Evolutionary conservation across 2,888 invertebrate genomes (phyloP).

Genomic region (Villa cingulata): DNA sequence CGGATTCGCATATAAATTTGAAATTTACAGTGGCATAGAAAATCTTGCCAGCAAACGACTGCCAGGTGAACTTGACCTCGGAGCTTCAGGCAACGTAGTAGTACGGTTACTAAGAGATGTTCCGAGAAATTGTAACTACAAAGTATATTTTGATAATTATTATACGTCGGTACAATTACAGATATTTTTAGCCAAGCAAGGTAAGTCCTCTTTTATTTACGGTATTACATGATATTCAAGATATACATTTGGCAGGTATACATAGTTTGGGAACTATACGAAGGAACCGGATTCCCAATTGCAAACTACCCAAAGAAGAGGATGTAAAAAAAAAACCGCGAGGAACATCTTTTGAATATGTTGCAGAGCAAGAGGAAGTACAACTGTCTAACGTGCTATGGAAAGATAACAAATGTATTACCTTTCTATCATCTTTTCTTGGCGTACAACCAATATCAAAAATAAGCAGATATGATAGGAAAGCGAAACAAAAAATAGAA

Average conservation of each 20-base stretch:
- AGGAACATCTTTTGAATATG: slow-evolving; percentile 12
- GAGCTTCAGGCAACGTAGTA: slow-evolving; percentile 10
- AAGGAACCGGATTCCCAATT: background rate
- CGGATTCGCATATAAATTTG: slow-evolving; percentile 13
- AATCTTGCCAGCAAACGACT: slow-evolving; percentile 5
- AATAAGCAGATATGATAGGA: too few species aligned
- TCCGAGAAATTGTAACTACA: slow-evolving; percentile 1
- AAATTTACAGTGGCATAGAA: slow-evolving; percentile 10
- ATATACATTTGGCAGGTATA: background rate
- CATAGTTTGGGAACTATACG: background rate
- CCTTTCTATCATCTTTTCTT: slow-evolving; percentile 1
- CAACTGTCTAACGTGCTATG: slow-evolving; percentile 9
- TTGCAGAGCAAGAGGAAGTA: slow-evolving; percentile 8
- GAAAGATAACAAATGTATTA: slow-evolving; percentile 11
- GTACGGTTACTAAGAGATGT: slow-evolving; percentile 4
- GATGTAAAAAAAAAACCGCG: slow-evolving; percentile 10
- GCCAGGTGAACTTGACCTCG: slow-evolving; percentile 12
- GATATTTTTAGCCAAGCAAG: background rate
- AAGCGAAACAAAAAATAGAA: too few species aligned
- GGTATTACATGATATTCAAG: too few species aligned
- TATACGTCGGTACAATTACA: background rate
- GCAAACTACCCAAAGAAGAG: slow-evolving; percentile 1
- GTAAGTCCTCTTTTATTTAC: background rate
- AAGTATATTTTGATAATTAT: background rate
- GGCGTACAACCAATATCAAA: too few species aligned